phyloP scores from a whole-genome alignment of 2,888 invertebrate genomes.

The Dysmachus trigonus region DNA sequence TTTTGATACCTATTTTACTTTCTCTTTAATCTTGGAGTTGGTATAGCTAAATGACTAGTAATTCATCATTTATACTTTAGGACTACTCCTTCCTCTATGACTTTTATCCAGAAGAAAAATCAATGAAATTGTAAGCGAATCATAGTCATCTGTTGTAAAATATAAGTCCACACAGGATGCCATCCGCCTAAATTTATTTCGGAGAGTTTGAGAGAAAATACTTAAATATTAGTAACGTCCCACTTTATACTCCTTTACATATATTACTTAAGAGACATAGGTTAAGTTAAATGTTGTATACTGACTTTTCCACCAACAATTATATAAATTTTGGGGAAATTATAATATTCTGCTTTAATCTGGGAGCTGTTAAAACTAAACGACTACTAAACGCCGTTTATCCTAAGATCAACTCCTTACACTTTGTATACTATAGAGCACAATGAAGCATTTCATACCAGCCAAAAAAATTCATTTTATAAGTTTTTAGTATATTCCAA shows the following conservation, averaged over 20 bases:
- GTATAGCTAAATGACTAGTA: neutral
- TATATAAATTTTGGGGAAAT: neutral
- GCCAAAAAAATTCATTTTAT: too few relatives aligned
- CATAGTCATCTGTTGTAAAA: conserved; percentile 52
- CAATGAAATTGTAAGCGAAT: conserved; percentile 47
- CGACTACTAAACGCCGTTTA: neutral
- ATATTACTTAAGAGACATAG: too few relatives aligned
- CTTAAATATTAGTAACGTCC: neutral
- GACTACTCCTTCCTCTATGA: neutral
- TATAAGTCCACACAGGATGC: conserved; percentile 49
- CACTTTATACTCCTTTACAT: neutral
- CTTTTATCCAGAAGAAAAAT: neutral
- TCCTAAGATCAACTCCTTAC: neutral
- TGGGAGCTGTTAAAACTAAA: neutral
- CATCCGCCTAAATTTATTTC: conserved; percentile 47
- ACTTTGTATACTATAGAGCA: too few relatives aligned
- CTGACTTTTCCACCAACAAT: neutral
- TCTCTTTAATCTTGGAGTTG: neutral
- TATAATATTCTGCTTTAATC: neutral
- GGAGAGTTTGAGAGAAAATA: conserved; percentile 51
- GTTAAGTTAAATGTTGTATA: neutral
- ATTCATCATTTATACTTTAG: neutral
- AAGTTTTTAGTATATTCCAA: too few relatives aligned
- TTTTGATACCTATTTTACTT: neutral
- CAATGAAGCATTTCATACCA: too few relatives aligned